Conservation (phyloP, 2,113 vertebrate species). For the Periophthalmus modestus region DNA sequence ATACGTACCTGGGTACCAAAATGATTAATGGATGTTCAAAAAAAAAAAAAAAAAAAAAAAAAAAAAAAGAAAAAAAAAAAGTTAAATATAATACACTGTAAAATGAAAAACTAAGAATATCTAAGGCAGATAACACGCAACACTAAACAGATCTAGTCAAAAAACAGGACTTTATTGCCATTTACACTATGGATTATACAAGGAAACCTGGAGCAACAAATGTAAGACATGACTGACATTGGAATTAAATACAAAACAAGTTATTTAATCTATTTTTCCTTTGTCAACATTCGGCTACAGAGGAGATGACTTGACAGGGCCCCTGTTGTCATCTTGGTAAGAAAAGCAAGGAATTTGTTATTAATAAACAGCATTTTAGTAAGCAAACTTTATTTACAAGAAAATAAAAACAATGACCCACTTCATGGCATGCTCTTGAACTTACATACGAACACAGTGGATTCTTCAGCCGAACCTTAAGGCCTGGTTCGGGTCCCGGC, state of each 20-base stretch:
- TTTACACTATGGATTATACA: slow-evolving; percentile 75
- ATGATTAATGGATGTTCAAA: too few relatives aligned
- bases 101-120: neutral
- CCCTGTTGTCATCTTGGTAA: neutral
- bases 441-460: slow-evolving; percentile 78
- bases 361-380: slow-evolving; percentile 69
- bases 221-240: slow-evolving; percentile 55
- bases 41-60: too few relatives aligned
- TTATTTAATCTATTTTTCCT: slow-evolving; percentile 20
- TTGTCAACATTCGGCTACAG: slow-evolving; percentile 46
- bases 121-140: neutral
- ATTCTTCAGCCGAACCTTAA: slow-evolving; percentile 73
- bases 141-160: slow-evolving; percentile 45
- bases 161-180: slow-evolving; percentile 71
- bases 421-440: slow-evolving; percentile 90
- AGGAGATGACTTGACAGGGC: slow-evolving; percentile 21
- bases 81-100: too few relatives aligned
- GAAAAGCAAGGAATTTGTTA: slow-evolving; percentile 32
- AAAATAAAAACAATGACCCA: slow-evolving; percentile 80
- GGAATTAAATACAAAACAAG: slow-evolving; percentile 69
- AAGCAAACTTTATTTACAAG: slow-evolving; percentile 95
- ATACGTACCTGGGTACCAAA: too few relatives aligned
- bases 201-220: slow-evolving; percentile 57
- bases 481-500: slow-evolving; percentile 7
- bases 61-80: too few relatives aligned